phyloP scores from a whole-genome alignment of 2,113 vertebrate species.

The Pungitius pungitius region DNA sequence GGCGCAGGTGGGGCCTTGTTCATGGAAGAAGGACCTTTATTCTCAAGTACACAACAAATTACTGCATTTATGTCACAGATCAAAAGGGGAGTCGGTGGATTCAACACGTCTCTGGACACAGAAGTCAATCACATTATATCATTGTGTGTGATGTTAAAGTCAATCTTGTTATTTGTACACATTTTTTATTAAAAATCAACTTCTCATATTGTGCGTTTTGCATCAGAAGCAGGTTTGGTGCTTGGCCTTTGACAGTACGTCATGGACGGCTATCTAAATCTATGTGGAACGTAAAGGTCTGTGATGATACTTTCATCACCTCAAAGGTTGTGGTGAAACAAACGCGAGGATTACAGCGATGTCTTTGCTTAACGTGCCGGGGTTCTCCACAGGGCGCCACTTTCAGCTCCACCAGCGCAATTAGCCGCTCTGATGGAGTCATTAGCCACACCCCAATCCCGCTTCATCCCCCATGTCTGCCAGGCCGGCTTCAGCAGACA shows the following conservation, averaged over 20 bases:
- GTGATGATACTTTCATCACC: neutral
- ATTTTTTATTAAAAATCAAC: too few species aligned
- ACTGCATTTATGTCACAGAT: neutral
- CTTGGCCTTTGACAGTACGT: too few species aligned
- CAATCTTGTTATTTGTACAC: too few species aligned
- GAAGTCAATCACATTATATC: too few species aligned
- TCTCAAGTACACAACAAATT: neutral
- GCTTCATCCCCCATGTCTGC: constrained; percentile 60
- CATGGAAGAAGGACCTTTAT: neutral
- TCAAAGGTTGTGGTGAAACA: neutral
- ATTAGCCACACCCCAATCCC: constrained; percentile 37
- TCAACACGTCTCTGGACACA: too few species aligned
- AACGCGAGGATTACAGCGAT: constrained; percentile 2
- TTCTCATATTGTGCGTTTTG: too few species aligned
- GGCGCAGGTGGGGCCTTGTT: neutral
- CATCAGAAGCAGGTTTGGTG: too few species aligned
- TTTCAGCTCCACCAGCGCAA: constrained; percentile 50
- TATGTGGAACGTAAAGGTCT: neutral
- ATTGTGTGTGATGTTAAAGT: too few species aligned
- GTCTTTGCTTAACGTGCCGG: constrained; percentile 19
- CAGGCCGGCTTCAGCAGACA: constrained; percentile 32
- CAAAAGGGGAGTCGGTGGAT: neutral
- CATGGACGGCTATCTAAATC: neutral
- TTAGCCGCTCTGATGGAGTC: constrained; percentile 64
- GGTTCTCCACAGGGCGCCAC: constrained; percentile 21